These are phyloP conservation scores for Epiblema foenella DNA, from an alignment of 2,888 invertebrate genomes.

Conservation along the genomic window DNA sequence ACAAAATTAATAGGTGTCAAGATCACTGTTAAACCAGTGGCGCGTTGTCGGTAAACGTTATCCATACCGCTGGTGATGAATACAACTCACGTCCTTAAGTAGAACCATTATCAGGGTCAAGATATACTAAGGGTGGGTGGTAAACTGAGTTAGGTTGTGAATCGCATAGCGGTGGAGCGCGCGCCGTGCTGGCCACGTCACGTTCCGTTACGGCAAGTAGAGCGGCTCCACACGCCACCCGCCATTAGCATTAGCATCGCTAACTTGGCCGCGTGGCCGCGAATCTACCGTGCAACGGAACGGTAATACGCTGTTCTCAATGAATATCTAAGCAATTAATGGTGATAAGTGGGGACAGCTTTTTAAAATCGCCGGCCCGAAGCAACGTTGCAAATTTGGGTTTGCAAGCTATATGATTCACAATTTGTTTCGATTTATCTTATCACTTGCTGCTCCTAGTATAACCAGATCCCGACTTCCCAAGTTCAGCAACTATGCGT, in stretches of 20 bases:
- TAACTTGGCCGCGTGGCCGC: conserved; percentile 53
- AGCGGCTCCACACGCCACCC: conserved; percentile 68
- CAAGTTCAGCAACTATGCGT: neutral
- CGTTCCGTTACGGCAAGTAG: conserved; percentile 70
- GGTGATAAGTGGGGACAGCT: conserved; percentile 2
- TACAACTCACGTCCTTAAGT: no score
- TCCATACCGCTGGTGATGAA: no score
- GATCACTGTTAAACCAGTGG: no score
- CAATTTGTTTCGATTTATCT: neutral
- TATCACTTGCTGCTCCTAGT: neutral
- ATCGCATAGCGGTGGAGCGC: conserved; percentile 3
- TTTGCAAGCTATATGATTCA: neutral
- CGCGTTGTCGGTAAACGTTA: no score
- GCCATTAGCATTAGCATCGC: conserved; percentile 59
- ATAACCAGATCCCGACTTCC: neutral
- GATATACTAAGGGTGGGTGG: neutral
- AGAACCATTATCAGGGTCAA: neutral
- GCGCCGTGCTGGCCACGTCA: conserved; percentile 57
- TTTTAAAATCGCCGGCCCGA: neutral
- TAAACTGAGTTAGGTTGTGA: neutral
- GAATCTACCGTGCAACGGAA: conserved; percentile 43
- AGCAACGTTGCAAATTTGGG: neutral
- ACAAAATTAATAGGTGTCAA: no score
- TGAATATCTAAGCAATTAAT: conserved; percentile 19
- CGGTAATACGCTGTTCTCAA: conserved; percentile 29